phyloP scores from a whole-genome alignment of 2,888 invertebrate genomes.

The Teleiodes luculella region DNA sequence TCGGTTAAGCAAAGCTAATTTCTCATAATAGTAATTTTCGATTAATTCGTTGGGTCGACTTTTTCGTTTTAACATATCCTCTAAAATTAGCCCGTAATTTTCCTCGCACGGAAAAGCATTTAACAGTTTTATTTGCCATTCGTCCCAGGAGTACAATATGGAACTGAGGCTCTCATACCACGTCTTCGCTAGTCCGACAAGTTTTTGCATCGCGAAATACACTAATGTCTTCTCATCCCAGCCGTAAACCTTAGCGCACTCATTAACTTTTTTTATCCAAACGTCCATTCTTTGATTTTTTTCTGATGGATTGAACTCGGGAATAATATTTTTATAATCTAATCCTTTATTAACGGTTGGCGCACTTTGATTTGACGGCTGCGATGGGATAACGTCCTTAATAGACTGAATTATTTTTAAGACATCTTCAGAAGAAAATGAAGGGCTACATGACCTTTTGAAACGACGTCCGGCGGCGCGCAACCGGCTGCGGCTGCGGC shows the following conservation, averaged over 20 bases:
- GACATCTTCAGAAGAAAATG: conserved; percentile 16
- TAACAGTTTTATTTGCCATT: conserved; percentile 17
- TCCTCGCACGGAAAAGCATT: neutral
- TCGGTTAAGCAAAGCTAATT: neutral
- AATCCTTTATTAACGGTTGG: neutral
- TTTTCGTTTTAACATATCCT: neutral
- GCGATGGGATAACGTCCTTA: conserved; percentile 13
- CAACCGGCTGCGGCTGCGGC: too few species aligned
- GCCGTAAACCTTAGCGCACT: conserved; percentile 14
- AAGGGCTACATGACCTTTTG: conserved; percentile 18
- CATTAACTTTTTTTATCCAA: conserved; percentile 14
- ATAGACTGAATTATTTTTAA: conserved; percentile 15
- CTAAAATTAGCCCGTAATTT: neutral
- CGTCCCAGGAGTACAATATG: conserved; percentile 7
- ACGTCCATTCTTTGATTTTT: conserved; percentile 10
- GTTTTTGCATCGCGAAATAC: conserved; percentile 23
- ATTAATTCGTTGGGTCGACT: neutral
- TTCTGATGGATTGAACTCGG: conserved; percentile 9
- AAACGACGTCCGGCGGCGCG: neutral
- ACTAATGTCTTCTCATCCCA: conserved; percentile 9
- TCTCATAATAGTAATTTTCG: neutral
- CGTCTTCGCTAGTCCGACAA: conserved; percentile 23
- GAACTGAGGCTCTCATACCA: conserved; percentile 20
- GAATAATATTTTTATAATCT: conserved; percentile 12
- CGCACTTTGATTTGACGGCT: conserved; percentile 8